Evolutionary conservation across 2,888 invertebrate species (phyloP).

Genomic region (Zele albiditarsus): DNA sequence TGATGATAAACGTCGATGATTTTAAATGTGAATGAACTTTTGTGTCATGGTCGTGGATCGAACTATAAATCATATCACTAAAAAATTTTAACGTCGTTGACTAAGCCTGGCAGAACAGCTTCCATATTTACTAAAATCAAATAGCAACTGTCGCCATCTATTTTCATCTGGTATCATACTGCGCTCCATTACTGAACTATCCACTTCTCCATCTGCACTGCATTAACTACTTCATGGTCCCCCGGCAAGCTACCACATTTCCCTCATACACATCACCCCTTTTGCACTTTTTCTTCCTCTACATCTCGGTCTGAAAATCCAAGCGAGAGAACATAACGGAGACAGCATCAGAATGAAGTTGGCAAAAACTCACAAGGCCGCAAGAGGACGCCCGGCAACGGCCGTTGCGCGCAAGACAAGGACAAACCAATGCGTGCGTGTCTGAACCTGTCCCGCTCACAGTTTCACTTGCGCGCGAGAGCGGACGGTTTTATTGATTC

Average conservation of each 20-base stretch:
- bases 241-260: not conserved
- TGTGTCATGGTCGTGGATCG: too few species aligned
- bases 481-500: slow-evolving; percentile 40
- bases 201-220: not conserved
- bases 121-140: not conserved
- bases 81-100: too few species aligned
- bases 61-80: too few species aligned
- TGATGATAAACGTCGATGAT: too few species aligned
- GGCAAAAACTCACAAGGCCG: not conserved
- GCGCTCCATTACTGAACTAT: not conserved
- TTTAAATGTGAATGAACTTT: too few species aligned
- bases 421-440: not conserved
- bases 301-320: not conserved
- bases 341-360: not conserved
- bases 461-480: not conserved
- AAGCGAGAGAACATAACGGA: not conserved
- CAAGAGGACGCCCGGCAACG: slow-evolving; percentile 13
- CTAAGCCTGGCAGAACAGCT: too few species aligned
- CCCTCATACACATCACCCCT: not conserved
- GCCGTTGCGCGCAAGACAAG: slow-evolving; percentile 5
- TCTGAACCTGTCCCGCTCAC: not conserved
- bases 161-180: not conserved
- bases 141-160: not conserved
- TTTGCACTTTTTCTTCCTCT: not conserved
- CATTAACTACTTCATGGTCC: not conserved